Evolutionary conservation across 1,140 invertebrate species (phyloP), one percentile per base, ranked within the genome.

Genomic region (Cylas formicarius): DNA sequence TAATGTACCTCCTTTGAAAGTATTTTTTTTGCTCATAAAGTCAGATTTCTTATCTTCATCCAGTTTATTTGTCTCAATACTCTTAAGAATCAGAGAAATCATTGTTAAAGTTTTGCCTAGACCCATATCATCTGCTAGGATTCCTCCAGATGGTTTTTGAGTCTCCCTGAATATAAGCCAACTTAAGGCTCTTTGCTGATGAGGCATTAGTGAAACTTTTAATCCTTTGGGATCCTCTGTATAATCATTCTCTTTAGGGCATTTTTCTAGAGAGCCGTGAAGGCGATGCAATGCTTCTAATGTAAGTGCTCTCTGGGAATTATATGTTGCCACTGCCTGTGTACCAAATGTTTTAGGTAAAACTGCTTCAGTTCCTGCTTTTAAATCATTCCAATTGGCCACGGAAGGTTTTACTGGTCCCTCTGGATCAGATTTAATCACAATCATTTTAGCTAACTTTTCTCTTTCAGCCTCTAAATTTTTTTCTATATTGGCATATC

Each of bases 101-200:
- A 94, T 91, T 0, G 87, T 90, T 4, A 97, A 65, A 0, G 93
- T 97, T 68, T 97, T 96, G 0, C 89, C 90, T 1, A 90, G 67
- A 19, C 93, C 93, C 92, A 97, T 97, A 62, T 96, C 92, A 72
- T 96, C 92, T 36, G 90, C 90, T 78, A 56, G 11, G 10, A 48
- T 48, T 11, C 46, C 46, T 27, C 46, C 46, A 1, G 46, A 42
- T 11, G 46, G 44, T 38, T 48, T 42, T 21, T 32, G 39, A 19
- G 37, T 42, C 33, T 48, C 46, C 19, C 46, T 48, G 90, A 90
- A 97, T 0, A 76, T 46, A 38, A 97, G 68, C 92, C 93, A 97
- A 8, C 82, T 75, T 0, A 97, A 66, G 2, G 88, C 92, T 55
- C 86, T 78, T 53, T 78, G 74, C 65, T 97, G 94, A 70, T 97